phyloP scores from a whole-genome alignment of 2,113 vertebrate genomes.

The Hydrochoerus hydrochaeris region DNA sequence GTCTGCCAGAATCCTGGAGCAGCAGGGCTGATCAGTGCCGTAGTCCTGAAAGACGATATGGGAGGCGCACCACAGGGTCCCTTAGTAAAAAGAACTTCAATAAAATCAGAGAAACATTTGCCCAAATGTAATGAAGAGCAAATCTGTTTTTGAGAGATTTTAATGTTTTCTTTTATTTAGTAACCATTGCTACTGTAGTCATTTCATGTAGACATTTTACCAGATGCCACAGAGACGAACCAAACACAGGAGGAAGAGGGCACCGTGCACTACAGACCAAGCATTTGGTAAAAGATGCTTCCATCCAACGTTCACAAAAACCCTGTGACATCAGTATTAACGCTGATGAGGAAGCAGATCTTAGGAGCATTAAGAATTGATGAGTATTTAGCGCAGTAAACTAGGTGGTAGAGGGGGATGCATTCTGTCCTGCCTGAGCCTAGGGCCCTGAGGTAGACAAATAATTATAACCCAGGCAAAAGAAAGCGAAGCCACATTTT shows the following conservation, averaged over 20 bases:
- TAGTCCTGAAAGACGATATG: not conserved
- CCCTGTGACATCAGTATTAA: not conserved
- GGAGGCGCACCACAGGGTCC: not conserved
- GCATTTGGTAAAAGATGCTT: not conserved
- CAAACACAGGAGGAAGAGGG: not conserved
- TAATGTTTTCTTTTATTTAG: conserved; percentile 2
- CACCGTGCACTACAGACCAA: not conserved
- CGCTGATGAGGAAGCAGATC: conserved; percentile 14
- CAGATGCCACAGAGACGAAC: not conserved
- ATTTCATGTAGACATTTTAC: not conserved
- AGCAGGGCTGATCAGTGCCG: not conserved
- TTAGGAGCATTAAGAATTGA: not conserved
- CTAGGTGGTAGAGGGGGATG: not conserved
- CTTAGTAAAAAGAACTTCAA: not conserved
- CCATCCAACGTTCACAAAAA: not conserved
- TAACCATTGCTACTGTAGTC: not conserved
- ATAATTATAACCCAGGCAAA: not conserved
- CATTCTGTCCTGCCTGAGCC: not conserved
- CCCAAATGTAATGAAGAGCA: conserved; percentile 34
- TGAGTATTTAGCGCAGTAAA: not conserved
- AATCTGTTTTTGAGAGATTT: conserved; percentile 62
- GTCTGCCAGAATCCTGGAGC: not conserved
- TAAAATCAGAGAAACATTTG: conserved; percentile 41
- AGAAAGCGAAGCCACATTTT: not conserved
- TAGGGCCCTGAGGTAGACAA: not conserved